phyloP scores from a whole-genome alignment of 2,888 invertebrate genomes.

The Macrosiphum euphorbiae region DNA sequence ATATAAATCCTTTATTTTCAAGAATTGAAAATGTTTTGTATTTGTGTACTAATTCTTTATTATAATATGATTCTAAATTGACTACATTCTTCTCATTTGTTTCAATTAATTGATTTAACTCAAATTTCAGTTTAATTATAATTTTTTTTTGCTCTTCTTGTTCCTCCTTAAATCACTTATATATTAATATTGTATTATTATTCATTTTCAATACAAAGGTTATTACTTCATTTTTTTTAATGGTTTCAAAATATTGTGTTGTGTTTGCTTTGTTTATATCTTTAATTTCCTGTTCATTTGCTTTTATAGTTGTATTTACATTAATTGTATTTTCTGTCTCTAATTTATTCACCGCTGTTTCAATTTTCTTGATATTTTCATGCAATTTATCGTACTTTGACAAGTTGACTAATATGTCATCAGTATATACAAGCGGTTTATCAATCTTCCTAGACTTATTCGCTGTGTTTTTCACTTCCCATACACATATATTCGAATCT shows the following conservation, averaged over 20 bases:
- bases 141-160: not conserved
- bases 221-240: constrained; percentile 1
- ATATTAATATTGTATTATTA: not conserved
- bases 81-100: not conserved
- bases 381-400: not conserved
- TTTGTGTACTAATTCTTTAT: not conserved
- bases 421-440: not conserved
- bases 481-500: constrained; percentile 86
- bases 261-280: not conserved
- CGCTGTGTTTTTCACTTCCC: constrained; percentile 73
- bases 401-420: constrained; percentile 66
- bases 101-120: not conserved
- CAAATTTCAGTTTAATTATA: not conserved
- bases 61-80: not conserved
- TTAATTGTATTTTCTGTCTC: not conserved
- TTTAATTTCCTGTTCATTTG: not conserved
- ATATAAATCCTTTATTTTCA: not conserved
- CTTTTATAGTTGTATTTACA: not conserved
- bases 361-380: not conserved
- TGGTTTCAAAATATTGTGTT: not conserved
- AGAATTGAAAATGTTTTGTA: not conserved
- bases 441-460: not conserved
- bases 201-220: not conserved
- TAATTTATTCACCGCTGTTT: not conserved
- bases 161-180: not conserved